These are phyloP conservation scores for Hecatera dysodea DNA, from an alignment of 2,888 invertebrate genomes.

Conservation along the genomic window DNA sequence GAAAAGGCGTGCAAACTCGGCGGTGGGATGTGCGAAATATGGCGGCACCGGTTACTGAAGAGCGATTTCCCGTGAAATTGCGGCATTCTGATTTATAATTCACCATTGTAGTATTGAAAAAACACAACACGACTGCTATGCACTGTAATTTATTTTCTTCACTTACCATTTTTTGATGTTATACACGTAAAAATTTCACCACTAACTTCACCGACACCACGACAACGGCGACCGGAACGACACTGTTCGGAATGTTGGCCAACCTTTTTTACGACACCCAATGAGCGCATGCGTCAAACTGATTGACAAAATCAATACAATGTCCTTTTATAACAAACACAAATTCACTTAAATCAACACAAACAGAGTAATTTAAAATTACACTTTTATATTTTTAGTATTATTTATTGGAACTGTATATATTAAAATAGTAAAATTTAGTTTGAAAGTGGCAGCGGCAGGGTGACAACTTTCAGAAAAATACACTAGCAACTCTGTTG, in stretches of 20 bases:
- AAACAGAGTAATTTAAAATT: constrained; percentile 17
- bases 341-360: constrained; percentile 19
- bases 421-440: background rate
- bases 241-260: constrained; percentile 89
- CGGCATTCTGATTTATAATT: constrained; percentile 70
- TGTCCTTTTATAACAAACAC: constrained; percentile 68
- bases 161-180: constrained; percentile 91
- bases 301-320: constrained; percentile 77
- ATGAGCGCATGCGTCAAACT: constrained; percentile 90
- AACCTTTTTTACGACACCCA: constrained; percentile 82
- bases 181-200: constrained; percentile 89
- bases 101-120: constrained; percentile 70
- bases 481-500: constrained; percentile 73
- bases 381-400: constrained; percentile 14
- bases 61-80: constrained; percentile 79
- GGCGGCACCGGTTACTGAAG: constrained; percentile 89
- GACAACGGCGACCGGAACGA: constrained; percentile 90
- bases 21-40: constrained; percentile 89
- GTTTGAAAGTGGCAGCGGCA: constrained; percentile 52
- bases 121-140: constrained; percentile 78
- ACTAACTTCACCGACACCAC: constrained; percentile 89
- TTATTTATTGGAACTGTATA: background rate
- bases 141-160: constrained; percentile 85
- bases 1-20: constrained; percentile 89
- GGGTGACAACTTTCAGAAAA: constrained; percentile 79